Percentiles rank a stretch among this genome's conserved stretches.
Evolutionary conservation across 1,140 invertebrate genomes (phyloP).

Genomic region (Cotesia vestalis): DNA sequence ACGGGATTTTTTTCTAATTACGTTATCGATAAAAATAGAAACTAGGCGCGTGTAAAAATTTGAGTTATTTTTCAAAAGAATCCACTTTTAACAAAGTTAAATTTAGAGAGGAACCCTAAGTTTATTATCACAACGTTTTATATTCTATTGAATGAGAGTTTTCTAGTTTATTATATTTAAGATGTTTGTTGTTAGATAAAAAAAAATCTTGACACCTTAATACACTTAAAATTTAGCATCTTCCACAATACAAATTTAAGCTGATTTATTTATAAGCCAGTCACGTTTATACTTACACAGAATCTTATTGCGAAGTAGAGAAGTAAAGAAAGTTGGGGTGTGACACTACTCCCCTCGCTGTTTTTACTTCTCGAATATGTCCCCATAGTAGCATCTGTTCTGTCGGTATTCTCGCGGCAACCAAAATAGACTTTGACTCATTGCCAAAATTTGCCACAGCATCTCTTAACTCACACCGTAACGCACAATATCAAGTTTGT

Average conservation of each 20-base stretch:
- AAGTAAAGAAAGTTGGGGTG: neutral
- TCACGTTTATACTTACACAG: constrained; percentile 1
- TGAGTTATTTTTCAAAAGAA: no score
- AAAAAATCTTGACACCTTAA: neutral
- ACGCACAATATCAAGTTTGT: neutral
- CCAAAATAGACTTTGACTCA: constrained; percentile 56
- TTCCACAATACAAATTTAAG: constrained; percentile 15
- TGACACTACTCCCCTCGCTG: constrained; percentile 3
- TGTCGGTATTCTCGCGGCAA: constrained; percentile 40
- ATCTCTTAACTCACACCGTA: constrained; percentile 24
- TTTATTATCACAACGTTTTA: no score
- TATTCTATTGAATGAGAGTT: no score
- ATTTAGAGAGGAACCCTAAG: no score
- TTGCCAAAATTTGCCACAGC: constrained; percentile 49
- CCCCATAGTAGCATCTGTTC: constrained; percentile 39
- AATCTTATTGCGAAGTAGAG: constrained; percentile 8
- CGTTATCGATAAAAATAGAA: no score
- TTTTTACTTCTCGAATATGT: constrained; percentile 31
- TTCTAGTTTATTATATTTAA: neutral
- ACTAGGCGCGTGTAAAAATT: no score
- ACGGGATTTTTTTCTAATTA: no score
- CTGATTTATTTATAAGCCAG: constrained; percentile 23
- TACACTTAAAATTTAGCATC: constrained; percentile 4
- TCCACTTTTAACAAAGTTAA: no score
- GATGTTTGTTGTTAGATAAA: neutral